Base-by-base conservation (phyloP, 2,797 vertebrate genomes). In the Kryptopterus vitreolus region DNA sequence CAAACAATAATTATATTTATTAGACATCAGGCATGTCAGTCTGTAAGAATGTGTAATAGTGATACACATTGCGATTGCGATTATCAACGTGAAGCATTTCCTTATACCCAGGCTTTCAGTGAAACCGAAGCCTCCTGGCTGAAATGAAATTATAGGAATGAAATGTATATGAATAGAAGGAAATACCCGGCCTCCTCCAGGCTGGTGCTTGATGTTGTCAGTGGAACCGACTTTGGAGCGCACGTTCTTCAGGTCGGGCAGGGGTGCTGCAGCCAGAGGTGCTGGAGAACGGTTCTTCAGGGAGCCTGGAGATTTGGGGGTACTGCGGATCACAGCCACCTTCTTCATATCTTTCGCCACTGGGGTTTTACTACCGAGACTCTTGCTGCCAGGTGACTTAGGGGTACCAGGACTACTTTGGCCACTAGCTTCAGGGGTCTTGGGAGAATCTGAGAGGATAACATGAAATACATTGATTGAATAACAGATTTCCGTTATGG, bases 161-260 rank as follows among this genome's bases (percentile, higher is more conserved):
- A 76, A 79, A 62, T 58, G 26, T 69, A 26, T 6, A 24, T 35
- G 63, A 35, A n/a, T 10, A 65, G 15, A 26, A 31, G 48, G 52
- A 66, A 59, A 86, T 93, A 99, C 98, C 96, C 95, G 96, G 80
- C 98, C 97, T 0, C 98, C 98, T 84, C 98, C 98, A 0, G 97
- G 98, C 90, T 98, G 97, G 89, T 99, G 94, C 78, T 97, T 98
- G 61, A 98, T 92, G 92, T 99, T 99, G 0, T 96, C 97, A 0
- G 94, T 98, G 77, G 98, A 99, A 81, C 97, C 96, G 0, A 99
- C 95, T 94, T 99, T 99, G 88, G 98, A 96, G 83, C 85, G 92
- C 83, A 98, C 89, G 0, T 93, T 94, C 88, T 98, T 99, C 87
- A 99, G 94, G 89, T 99, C 97, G 0, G 97, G 97, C 93, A 98